These are phyloP conservation scores for Pogonocherus hispidulus DNA, from an alignment of 2,888 invertebrate species.

Conservation along the genomic window DNA sequence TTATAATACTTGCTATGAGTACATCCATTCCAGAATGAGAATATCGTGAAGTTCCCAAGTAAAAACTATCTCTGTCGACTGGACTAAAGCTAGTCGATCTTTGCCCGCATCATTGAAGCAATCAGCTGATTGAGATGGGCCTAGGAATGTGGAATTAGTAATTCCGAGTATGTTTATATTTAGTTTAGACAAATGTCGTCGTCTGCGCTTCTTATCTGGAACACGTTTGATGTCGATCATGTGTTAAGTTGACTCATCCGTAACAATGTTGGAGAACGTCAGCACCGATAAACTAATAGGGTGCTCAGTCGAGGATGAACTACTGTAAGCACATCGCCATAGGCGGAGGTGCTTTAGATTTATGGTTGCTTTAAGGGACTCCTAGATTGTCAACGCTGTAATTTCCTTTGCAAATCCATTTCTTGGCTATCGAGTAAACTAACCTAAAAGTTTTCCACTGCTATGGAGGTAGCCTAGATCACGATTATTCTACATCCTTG, in stretches of 20 bases:
- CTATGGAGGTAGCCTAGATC: too few relatives aligned
- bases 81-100: not conserved
- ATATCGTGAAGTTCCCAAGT: too few relatives aligned
- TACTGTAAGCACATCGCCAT: not conserved
- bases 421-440: too few relatives aligned
- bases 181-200: slow-evolving; percentile 31
- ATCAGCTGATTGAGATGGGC: slow-evolving; percentile 10
- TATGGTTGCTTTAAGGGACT: too few relatives aligned
- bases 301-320: slow-evolving; percentile 16
- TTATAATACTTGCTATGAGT: too few relatives aligned
- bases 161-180: slow-evolving; percentile 30
- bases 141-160: slow-evolving; percentile 17
- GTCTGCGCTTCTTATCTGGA: slow-evolving; percentile 29
- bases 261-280: slow-evolving; percentile 22
- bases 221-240: slow-evolving; percentile 38
- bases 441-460: too few relatives aligned
- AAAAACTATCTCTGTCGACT: too few relatives aligned
- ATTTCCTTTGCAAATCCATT: too few relatives aligned
- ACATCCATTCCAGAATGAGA: too few relatives aligned
- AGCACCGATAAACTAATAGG: slow-evolving; percentile 16
- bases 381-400: too few relatives aligned
- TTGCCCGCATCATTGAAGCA: slow-evolving; percentile 7
- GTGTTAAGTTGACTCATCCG: slow-evolving; percentile 36
- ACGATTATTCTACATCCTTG: too few relatives aligned
- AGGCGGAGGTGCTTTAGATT: too few relatives aligned